These are phyloP conservation scores for Nilaparvata lugens DNA, from an alignment of 1,140 invertebrate species.

Conservation along the genomic window DNA sequence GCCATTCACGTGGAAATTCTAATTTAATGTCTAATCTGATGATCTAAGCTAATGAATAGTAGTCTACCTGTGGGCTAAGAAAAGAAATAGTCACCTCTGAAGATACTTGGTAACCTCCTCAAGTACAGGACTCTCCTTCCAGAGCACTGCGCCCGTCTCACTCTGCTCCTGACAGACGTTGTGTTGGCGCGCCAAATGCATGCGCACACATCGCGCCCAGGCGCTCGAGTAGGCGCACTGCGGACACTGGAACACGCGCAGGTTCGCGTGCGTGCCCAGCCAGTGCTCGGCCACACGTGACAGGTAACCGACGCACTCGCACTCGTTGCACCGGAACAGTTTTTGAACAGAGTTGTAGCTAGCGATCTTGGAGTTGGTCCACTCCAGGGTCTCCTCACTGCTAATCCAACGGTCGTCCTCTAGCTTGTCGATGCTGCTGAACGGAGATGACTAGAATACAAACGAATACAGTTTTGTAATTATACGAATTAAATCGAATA, in stretches of 20 bases:
- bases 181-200: slow-evolving; percentile 60
- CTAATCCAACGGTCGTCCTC: slow-evolving; percentile 50
- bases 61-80: no score
- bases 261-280: slow-evolving; percentile 67
- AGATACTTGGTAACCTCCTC: slow-evolving; percentile 63
- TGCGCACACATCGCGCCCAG: slow-evolving; percentile 62
- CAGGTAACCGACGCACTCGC: slow-evolving; percentile 68
- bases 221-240: slow-evolving; percentile 63
- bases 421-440: background rate
- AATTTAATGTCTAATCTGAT: no score
- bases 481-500: no score
- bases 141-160: slow-evolving; percentile 37
- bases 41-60: no score
- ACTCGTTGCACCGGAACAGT: slow-evolving; percentile 62
- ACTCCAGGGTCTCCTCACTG: slow-evolving; percentile 53
- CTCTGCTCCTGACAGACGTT: slow-evolving; percentile 49
- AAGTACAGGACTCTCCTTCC: slow-evolving; percentile 61
- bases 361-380: slow-evolving; percentile 60
- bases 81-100: no score
- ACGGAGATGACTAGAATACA: background rate
- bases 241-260: slow-evolving; percentile 61
- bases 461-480: no score
- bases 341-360: slow-evolving; percentile 61
- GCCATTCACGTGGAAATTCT: no score
- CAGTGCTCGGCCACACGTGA: slow-evolving; percentile 75